Conservation (phyloP, 2,888 invertebrate genomes). For the Brachycybe producta region DNA sequence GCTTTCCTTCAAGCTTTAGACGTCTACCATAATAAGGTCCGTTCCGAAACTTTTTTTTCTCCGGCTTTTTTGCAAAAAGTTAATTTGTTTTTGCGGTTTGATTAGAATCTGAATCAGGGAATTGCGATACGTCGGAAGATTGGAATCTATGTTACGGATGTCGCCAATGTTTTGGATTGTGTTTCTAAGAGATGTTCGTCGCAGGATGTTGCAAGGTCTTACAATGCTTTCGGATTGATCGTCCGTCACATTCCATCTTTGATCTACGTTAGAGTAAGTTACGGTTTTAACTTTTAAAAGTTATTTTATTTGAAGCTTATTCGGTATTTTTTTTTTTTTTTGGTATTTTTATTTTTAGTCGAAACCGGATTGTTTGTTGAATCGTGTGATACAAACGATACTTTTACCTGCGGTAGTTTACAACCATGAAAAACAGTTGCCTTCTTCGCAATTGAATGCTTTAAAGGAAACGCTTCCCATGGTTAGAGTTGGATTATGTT, state of each 20-base stretch:
- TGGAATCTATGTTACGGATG: neutral
- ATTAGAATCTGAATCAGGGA: neutral
- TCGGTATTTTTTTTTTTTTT: neutral
- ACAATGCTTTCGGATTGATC: neutral
- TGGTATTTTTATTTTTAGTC: neutral
- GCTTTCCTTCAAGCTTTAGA: neutral
- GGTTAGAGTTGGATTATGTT: no score
- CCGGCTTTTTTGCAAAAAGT: neutral
- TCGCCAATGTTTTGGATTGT: neutral
- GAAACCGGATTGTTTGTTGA: constrained; percentile 10
- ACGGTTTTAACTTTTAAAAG: neutral
- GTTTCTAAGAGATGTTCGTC: neutral
- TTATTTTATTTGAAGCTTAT: neutral
- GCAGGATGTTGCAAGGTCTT: neutral
- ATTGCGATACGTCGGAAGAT: neutral
- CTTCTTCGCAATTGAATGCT: neutral
- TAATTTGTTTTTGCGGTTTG: neutral
- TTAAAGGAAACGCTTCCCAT: neutral
- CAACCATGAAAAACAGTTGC: neutral
- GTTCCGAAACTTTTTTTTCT: neutral
- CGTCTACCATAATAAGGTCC: neutral
- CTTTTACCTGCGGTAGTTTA: neutral
- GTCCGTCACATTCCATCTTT: neutral
- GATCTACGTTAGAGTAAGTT: constrained; percentile 5
- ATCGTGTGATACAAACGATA: neutral